These are phyloP conservation scores for Apeltes quadracus DNA, from an alignment of 2,113 vertebrate genomes.

Conservation along the genomic window DNA sequence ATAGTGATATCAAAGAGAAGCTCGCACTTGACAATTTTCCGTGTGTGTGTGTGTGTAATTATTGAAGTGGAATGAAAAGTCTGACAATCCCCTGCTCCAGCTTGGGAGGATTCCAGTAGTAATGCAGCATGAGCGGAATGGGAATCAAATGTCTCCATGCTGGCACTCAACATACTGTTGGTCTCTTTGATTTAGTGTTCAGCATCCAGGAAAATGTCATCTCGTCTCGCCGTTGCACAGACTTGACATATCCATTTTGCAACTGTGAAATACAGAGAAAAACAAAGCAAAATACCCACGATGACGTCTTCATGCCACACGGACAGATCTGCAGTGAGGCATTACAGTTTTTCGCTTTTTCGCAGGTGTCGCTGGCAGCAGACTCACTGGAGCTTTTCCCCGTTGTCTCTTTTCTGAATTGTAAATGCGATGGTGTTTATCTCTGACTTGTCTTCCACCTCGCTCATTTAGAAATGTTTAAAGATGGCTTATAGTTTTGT, in stretches of 20 bases:
- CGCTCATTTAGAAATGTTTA: constrained; percentile 25
- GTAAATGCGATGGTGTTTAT: constrained; percentile 21
- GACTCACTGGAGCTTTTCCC: constrained; percentile 27
- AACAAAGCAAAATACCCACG: constrained; percentile 59
- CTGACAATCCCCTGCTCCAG: constrained; percentile 64
- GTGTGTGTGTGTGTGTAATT: constrained; percentile 10
- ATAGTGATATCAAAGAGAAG: constrained; percentile 50
- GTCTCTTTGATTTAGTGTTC: constrained; percentile 76
- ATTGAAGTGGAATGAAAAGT: constrained; percentile 67
- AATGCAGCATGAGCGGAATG: constrained; percentile 69
- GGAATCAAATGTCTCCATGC: constrained; percentile 76
- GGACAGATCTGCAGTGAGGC: constrained; percentile 49
- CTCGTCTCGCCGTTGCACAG: constrained; percentile 60
- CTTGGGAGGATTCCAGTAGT: constrained; percentile 70
- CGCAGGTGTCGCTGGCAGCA: constrained; percentile 24
- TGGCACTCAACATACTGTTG: constrained; percentile 74
- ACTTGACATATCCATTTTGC: constrained; percentile 75
- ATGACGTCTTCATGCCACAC: constrained; percentile 64
- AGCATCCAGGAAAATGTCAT: constrained; percentile 77
- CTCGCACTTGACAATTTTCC: constrained; percentile 42
- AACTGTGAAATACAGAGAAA: constrained; percentile 67
- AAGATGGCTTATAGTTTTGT: constrained; percentile 19
- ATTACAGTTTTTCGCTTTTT: constrained; percentile 17
- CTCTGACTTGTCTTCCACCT: neutral
- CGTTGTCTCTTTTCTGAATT: constrained; percentile 13